Conservation (phyloP, 1,140 invertebrate species). For the Thaumetopoea pityocampa region DNA sequence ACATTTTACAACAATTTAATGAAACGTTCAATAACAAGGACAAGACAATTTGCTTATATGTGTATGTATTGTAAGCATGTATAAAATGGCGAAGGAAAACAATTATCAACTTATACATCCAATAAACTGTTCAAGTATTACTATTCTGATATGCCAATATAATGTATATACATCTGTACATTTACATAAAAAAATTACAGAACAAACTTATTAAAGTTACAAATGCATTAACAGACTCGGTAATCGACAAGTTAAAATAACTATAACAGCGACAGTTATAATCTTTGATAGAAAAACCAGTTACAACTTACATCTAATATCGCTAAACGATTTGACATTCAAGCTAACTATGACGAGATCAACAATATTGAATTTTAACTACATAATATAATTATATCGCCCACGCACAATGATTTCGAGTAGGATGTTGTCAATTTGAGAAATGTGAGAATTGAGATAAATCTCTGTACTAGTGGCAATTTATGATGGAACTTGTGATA, state of each 20-base stretch:
- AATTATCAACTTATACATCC: conserved; percentile 11
- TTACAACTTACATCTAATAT: conserved; percentile 4
- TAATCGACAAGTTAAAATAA: too few relatives aligned
- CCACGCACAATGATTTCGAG: too few relatives aligned
- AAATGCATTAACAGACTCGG: too few relatives aligned
- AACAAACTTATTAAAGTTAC: too few relatives aligned
- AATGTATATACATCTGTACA: conserved; percentile 60
- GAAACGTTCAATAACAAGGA: conserved; percentile 59
- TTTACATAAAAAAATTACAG: conserved; percentile 32
- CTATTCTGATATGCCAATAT: conserved; percentile 57
- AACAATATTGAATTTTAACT: conserved; percentile 27
- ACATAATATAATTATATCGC: conserved; percentile 22
- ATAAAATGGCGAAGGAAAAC: too few relatives aligned
- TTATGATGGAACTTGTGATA: too few relatives aligned
- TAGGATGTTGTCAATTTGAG: too few relatives aligned
- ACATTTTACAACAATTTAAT: conserved; percentile 66
- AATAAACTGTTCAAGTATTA: conserved; percentile 14
- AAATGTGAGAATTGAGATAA: too few relatives aligned
- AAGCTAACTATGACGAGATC: conserved; percentile 41
- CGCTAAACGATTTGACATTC: conserved; percentile 29
- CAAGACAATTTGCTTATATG: conserved; percentile 32
- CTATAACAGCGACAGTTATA: conserved; percentile 2
- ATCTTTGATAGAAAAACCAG: conserved; percentile 1
- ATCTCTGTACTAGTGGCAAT: too few relatives aligned
- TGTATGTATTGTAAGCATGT: too few relatives aligned